These are phyloP conservation scores for Todiramphus saurophagus DNA, from an alignment of 2,113 vertebrate species.

Conservation along the genomic window DNA sequence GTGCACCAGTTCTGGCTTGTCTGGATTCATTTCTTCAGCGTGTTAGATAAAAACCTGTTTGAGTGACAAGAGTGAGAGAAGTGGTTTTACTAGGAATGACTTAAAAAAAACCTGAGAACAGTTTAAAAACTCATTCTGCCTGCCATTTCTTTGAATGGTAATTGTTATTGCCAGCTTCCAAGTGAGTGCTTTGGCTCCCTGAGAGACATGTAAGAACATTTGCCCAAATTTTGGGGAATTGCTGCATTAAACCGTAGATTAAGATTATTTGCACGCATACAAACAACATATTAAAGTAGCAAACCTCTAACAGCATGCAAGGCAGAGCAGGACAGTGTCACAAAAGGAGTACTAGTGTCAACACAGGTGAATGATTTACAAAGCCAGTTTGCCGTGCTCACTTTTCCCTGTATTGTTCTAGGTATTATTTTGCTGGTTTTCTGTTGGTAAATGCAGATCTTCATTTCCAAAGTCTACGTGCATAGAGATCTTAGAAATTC, in stretches of 20 bases:
- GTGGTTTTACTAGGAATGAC: neutral
- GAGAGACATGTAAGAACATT: neutral
- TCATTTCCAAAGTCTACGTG: neutral
- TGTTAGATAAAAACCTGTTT: neutral
- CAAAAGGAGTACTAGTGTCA: neutral
- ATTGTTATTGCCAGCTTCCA: neutral
- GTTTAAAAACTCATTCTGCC: neutral
- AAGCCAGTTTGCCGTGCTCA: neutral
- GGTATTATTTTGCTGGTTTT: neutral
- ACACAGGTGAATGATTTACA: fast-evolving
- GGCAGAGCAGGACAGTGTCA: neutral
- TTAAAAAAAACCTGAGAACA: neutral
- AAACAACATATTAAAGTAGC: neutral
- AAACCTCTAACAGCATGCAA: neutral
- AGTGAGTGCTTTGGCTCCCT: neutral
- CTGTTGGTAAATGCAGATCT: neutral
- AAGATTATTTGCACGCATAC: neutral
- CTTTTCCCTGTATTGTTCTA: fast-evolving
- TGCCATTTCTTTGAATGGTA: neutral
- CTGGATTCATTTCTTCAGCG: neutral
- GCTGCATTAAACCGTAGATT: neutral
- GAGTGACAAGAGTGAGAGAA: neutral
- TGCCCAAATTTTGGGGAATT: neutral
- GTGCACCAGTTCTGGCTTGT: neutral
- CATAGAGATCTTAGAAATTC: neutral